Conservation (phyloP, 2,888 invertebrate species). For the Xylota segnis region DNA sequence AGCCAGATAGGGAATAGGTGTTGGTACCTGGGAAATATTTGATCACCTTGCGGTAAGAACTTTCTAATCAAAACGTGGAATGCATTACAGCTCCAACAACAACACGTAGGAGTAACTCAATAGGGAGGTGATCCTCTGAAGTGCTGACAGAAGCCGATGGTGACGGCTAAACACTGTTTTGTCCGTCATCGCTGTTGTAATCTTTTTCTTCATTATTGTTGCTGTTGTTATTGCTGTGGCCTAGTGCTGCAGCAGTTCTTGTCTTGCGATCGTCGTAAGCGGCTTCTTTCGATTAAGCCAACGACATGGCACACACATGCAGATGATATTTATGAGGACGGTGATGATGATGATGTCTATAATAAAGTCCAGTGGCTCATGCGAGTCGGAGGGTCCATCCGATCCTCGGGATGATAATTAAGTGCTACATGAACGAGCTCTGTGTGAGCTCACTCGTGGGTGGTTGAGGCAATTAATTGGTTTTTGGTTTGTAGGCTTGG, state of each 20-base stretch:
- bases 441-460: slow-evolving; percentile 55
- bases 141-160: slow-evolving; percentile 73
- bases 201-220: slow-evolving; percentile 17
- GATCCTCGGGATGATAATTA: slow-evolving; percentile 49
- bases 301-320: not conserved
- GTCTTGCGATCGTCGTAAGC: slow-evolving; percentile 36
- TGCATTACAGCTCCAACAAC: slow-evolving; percentile 50
- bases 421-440: slow-evolving; percentile 53
- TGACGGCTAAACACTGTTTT: slow-evolving; percentile 73
- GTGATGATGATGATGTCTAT: slow-evolving; percentile 21
- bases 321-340: not conserved
- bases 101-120: slow-evolving; percentile 42
- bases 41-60: slow-evolving; percentile 80
- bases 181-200: slow-evolving; percentile 26
- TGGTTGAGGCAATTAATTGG: slow-evolving; percentile 24
- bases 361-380: slow-evolving; percentile 63
- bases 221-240: slow-evolving; percentile 22
- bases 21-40: slow-evolving; percentile 73
- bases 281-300: slow-evolving; percentile 48
- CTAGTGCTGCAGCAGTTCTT: slow-evolving; percentile 19
- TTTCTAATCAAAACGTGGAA: slow-evolving; percentile 73
- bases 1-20: slow-evolving; percentile 8
- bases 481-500: not conserved
- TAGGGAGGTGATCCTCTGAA: slow-evolving; percentile 48
- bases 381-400: slow-evolving; percentile 62